A percentile compares a stretch with the other conserved stretches of the same genome.
These are phyloP conservation scores for Synaphobranchus kaupii DNA, from an alignment of 2,797 vertebrate genomes.

Conservation along the genomic window DNA sequence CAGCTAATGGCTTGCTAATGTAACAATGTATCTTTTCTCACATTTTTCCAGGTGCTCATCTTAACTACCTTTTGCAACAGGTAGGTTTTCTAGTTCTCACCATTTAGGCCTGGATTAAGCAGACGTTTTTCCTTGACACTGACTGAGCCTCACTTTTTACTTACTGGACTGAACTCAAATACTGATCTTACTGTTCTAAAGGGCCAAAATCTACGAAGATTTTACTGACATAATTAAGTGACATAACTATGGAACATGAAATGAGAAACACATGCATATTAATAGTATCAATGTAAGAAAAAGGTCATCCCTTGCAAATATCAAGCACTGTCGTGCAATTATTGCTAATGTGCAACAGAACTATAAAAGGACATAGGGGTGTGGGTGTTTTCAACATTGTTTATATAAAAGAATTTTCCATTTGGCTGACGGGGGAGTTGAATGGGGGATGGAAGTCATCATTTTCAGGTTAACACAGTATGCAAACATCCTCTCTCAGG, in stretches of 20 bases:
- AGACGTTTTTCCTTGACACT: neutral
- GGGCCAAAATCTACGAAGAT: neutral
- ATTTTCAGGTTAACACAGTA: slow-evolving; percentile 3
- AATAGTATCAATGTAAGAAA: neutral
- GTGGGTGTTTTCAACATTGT: slow-evolving; percentile 28
- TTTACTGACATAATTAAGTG: neutral
- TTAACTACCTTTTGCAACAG: neutral
- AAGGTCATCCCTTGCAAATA: neutral
- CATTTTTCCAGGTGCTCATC: neutral
- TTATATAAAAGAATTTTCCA: slow-evolving; percentile 32
- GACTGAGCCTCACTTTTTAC: too few species aligned
- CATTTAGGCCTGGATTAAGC: neutral
- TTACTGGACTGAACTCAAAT: neutral
- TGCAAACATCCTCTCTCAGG: slow-evolving; percentile 35
- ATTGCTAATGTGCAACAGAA: slow-evolving; percentile 12
- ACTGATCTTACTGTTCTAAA: neutral
- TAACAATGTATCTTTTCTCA: neutral
- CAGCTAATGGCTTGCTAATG: neutral
- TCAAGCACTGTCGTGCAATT: neutral
- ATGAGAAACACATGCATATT: neutral
- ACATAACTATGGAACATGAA: neutral
- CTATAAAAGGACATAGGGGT: slow-evolving; percentile 16
- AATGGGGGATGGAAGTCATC: slow-evolving; percentile 28
- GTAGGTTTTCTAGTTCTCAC: neutral
- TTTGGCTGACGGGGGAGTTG: slow-evolving; percentile 28